Percentiles rank a stretch among this genome's conserved stretches.
Evolutionary conservation across 2,888 invertebrate species (phyloP).

Genomic region (Epistrophe grossulariae): DNA sequence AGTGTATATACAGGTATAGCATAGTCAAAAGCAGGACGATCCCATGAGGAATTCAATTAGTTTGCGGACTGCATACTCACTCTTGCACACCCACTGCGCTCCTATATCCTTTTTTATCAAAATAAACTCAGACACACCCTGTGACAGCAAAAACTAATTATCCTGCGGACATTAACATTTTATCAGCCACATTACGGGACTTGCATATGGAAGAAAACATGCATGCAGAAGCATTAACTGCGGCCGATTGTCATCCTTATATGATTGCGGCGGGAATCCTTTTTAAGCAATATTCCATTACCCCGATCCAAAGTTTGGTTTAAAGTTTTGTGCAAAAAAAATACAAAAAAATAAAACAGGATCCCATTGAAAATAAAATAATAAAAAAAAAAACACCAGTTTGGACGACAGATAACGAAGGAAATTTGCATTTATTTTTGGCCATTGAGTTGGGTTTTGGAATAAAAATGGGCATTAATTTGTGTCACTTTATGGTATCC

Average conservation of each 20-base stretch:
- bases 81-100: not conserved
- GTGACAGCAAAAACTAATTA: slow-evolving; percentile 60
- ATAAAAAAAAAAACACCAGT: slow-evolving; percentile 3
- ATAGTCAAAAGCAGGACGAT: slow-evolving; percentile 1
- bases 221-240: slow-evolving; percentile 57
- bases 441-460: not conserved
- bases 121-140: slow-evolving; percentile 16
- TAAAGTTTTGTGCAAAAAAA: slow-evolving; percentile 41
- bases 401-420: slow-evolving; percentile 61
- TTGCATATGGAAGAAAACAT: slow-evolving; percentile 37
- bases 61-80: slow-evolving; percentile 24
- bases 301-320: slow-evolving; percentile 32
- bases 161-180: slow-evolving; percentile 67
- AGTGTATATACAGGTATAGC: too few species aligned
- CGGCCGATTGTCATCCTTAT: slow-evolving; percentile 48
- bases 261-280: slow-evolving; percentile 24
- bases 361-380: slow-evolving; percentile 23
- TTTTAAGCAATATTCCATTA: slow-evolving; percentile 3
- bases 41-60: slow-evolving; percentile 56
- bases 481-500: slow-evolving; percentile 41
- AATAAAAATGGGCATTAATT: slow-evolving; percentile 52
- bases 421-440: slow-evolving; percentile 64
- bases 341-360: slow-evolving; percentile 8
- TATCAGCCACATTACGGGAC: slow-evolving; percentile 61
- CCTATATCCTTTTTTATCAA: slow-evolving; percentile 13